Conservation (phyloP, 2,888 invertebrate species). For the Pimpla rufipes region DNA sequence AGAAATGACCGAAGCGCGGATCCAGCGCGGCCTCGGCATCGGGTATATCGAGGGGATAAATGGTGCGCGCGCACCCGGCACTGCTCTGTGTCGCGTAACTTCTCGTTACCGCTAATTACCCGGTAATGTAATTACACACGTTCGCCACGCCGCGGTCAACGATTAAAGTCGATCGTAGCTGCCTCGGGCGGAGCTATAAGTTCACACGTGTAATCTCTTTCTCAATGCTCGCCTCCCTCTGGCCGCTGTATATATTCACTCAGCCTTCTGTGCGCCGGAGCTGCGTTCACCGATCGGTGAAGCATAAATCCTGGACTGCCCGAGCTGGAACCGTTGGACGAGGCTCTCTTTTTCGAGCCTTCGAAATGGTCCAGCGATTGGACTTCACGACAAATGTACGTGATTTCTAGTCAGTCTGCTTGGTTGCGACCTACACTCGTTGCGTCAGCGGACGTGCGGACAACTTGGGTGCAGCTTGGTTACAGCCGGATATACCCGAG, state of each 20-base stretch:
- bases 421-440: too few species aligned
- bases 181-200: conserved; percentile 64
- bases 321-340: not conserved
- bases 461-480: too few species aligned
- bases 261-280: not conserved
- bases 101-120: conserved; percentile 68
- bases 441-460: too few species aligned
- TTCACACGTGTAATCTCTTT: conserved; percentile 66
- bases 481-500: too few species aligned
- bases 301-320: not conserved
- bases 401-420: too few species aligned
- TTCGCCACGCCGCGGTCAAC: conserved; percentile 43
- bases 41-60: conserved; percentile 45
- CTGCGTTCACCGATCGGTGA: not conserved
- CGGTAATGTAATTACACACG: conserved; percentile 67
- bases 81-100: conserved; percentile 65
- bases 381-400: not conserved
- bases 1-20: conserved; percentile 51
- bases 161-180: conserved; percentile 63
- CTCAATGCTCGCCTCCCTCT: conserved; percentile 51
- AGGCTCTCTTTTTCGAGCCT: not conserved
- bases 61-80: conserved; percentile 13
- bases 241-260: conserved; percentile 9
- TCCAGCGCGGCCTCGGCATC: conserved; percentile 16
- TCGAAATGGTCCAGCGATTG: not conserved